Evolutionary conservation across 2,113 vertebrate species (phyloP).

Genomic region (Microtus ochrogaster): DNA sequence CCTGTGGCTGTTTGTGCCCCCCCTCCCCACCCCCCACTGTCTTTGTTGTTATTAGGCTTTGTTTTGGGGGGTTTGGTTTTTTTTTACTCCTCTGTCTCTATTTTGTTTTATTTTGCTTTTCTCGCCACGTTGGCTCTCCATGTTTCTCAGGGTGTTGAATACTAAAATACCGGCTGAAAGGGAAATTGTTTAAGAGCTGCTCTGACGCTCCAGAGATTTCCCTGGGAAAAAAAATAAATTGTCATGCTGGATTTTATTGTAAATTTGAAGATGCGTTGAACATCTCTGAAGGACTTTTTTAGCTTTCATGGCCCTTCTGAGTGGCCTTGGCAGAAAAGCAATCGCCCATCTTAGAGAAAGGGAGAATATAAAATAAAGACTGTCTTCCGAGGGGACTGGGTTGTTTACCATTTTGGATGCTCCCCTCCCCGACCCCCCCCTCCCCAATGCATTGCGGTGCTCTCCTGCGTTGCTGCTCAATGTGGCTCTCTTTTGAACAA

Average conservation of each 20-base stretch:
- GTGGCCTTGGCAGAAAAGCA: conserved; percentile 81
- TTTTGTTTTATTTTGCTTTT: conserved; percentile 80
- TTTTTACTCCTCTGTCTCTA: conserved; percentile 19
- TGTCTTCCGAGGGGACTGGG: conserved; percentile 46
- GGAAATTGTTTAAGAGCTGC: conserved; percentile 81
- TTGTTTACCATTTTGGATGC: conserved; percentile 58
- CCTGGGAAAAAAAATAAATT: conserved; percentile 75
- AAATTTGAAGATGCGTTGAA: conserved; percentile 81
- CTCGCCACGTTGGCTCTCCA: conserved; percentile 76
- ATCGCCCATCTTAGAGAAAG: conserved; percentile 74
- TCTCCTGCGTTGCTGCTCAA: conserved; percentile 65
- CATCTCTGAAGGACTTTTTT: conserved; percentile 85
- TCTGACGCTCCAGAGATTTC: conserved; percentile 82
- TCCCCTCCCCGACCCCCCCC: too few species aligned
- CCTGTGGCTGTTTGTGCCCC: conserved; percentile 78
- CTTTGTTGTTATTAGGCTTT: conserved; percentile 75
- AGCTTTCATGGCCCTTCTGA: conserved; percentile 83
- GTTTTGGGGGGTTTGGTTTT: conserved; percentile 71
- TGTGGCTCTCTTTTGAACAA: conserved; percentile 76
- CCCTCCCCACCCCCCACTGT: conserved; percentile 44
- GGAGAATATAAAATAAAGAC: conserved; percentile 54
- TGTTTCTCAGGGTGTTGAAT: conserved; percentile 85
- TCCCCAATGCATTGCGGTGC: not conserved
- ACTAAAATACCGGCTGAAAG: conserved; percentile 83
- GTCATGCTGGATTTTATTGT: conserved; percentile 83